These are phyloP conservation scores for Trisateles emortualis DNA, from an alignment of 2,888 invertebrate species.

Conservation along the genomic window DNA sequence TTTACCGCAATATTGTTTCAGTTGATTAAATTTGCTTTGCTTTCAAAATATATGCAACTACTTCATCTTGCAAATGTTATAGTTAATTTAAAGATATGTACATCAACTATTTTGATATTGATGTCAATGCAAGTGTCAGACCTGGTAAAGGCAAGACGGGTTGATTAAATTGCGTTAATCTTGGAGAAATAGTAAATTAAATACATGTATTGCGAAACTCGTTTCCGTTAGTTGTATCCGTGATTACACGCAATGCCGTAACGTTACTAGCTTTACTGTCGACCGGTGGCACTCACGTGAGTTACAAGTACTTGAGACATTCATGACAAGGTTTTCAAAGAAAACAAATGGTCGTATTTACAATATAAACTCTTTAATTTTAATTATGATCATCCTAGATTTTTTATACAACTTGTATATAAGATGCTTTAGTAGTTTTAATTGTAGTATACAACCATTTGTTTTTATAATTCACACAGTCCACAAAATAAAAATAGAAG, in stretches of 20 bases:
- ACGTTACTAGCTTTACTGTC: conserved; percentile 15
- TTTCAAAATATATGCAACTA: conserved; percentile 21
- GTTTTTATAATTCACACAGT: neutral
- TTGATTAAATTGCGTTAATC: conserved; percentile 22
- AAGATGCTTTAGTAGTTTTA: neutral
- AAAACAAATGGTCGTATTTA: conserved; percentile 12
- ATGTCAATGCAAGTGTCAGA: conserved; percentile 38
- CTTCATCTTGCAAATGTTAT: conserved; percentile 1
- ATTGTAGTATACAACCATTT: neutral
- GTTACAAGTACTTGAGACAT: conserved; percentile 16
- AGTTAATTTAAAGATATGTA: conserved; percentile 10
- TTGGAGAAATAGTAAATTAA: conserved; percentile 31
- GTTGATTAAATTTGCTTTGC: conserved; percentile 26
- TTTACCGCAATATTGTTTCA: conserved; percentile 18
- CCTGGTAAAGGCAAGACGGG: conserved; percentile 27
- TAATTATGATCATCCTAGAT: neutral
- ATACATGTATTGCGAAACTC: conserved; percentile 42
- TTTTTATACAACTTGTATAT: neutral
- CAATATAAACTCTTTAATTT: neutral
- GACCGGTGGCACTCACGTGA: conserved; percentile 11
- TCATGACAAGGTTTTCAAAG: conserved; percentile 24
- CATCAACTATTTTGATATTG: conserved; percentile 13
- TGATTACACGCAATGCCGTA: conserved; percentile 39
- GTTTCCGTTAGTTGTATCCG: conserved; percentile 45
- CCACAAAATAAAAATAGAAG: neutral